These are phyloP conservation scores for Palythoa grandiflora DNA, from an alignment of 92 coral and sea anemone genomes.

Conservation along the genomic window DNA sequence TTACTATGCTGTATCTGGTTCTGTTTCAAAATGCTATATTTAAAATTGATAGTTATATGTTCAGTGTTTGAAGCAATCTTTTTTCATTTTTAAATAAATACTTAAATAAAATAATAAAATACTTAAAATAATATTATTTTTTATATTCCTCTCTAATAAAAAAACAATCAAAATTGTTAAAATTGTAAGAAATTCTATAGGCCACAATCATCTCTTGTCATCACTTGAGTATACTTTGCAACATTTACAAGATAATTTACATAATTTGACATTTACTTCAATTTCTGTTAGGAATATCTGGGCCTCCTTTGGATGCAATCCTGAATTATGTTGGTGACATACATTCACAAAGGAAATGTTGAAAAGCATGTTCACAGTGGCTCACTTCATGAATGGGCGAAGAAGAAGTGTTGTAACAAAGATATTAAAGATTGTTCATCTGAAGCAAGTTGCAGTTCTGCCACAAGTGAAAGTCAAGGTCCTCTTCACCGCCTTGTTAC, in stretches of 20 bases:
- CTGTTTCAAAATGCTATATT: conserved; percentile 25
- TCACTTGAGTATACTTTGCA: conserved; percentile 31
- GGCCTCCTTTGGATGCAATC: conserved; percentile 53
- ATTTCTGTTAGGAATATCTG: conserved; percentile 27
- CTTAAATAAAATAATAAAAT: background rate
- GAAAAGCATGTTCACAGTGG: conserved; percentile 8
- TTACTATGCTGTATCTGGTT: conserved; percentile 28
- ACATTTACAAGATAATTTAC: conserved; percentile 22
- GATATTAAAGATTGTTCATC: conserved; percentile 28
- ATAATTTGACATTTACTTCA: conserved; percentile 29
- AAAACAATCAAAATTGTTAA: conserved; percentile 36
- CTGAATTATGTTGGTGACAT: conserved; percentile 55
- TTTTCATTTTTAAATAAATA: conserved; percentile 12
- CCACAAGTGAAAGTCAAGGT: conserved; percentile 23
- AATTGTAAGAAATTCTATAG: conserved; percentile 21
- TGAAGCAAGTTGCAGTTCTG: conserved; percentile 27
- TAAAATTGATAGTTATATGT: conserved; percentile 10
- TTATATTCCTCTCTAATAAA: conserved; percentile 22
- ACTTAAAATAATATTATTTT: conserved; percentile 16
- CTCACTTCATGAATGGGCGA: background rate
- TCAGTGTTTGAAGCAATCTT: background rate
- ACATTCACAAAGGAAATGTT: conserved; percentile 42
- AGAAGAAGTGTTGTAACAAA: conserved; percentile 44
- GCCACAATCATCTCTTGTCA: conserved; percentile 28
- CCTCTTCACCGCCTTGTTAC: conserved; percentile 31